phyloP scores from a whole-genome alignment of 1,140 invertebrate genomes.

The Drosophila pseudoananassae region DNA sequence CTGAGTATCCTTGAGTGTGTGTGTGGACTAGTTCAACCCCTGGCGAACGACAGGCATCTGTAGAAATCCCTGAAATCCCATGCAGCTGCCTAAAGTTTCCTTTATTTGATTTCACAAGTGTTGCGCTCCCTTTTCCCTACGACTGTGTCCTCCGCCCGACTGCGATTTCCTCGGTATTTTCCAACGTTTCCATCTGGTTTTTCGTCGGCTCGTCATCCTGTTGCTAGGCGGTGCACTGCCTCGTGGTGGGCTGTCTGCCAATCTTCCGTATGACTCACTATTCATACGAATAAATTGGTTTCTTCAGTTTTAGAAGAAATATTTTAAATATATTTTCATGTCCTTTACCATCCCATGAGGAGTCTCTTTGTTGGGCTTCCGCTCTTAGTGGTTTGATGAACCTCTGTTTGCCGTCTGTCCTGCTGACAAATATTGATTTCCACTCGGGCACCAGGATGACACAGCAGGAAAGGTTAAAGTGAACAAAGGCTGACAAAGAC shows the following conservation, averaged over 20 bases:
- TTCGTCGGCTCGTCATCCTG: conserved; percentile 37
- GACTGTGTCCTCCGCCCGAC: conserved; percentile 7
- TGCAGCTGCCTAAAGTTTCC: conserved; percentile 69
- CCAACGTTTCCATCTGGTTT: conserved; percentile 12
- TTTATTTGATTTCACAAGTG: conserved; percentile 78
- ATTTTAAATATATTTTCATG: neutral
- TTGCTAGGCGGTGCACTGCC: conserved; percentile 59
- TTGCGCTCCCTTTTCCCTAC: conserved; percentile 40
- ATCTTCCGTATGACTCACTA: conserved; percentile 14
- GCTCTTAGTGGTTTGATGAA: conserved; percentile 21
- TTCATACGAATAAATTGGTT: neutral
- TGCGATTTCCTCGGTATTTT: conserved; percentile 25
- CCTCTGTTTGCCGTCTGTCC: neutral
- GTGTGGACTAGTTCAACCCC: conserved; percentile 60
- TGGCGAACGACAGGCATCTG: conserved; percentile 15
- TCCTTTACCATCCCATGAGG: neutral
- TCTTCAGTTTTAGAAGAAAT: too few relatives aligned
- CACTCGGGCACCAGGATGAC: conserved; percentile 44
- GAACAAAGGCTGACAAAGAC: conserved; percentile 46
- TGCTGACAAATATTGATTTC: conserved; percentile 65
- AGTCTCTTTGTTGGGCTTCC: conserved; percentile 8
- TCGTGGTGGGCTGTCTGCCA: conserved; percentile 17
- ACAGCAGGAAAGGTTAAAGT: conserved; percentile 39
- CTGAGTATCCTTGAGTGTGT: neutral
- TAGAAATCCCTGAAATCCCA: conserved; percentile 54